Conservation (phyloP, 2,888 invertebrate genomes). For the Hirtodrosophila trivittata region DNA sequence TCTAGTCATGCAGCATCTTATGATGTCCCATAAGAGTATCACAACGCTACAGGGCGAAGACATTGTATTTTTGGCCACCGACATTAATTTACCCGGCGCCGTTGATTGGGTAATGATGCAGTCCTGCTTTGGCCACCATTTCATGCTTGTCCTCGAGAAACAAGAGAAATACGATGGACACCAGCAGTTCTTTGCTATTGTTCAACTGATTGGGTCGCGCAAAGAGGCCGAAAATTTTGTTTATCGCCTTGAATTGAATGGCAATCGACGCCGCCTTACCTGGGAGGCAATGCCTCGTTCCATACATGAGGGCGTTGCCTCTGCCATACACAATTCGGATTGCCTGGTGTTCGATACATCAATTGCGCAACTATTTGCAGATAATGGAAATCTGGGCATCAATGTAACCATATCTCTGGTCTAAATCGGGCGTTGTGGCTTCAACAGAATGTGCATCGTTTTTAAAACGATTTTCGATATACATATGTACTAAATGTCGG, state of each 20-base stretch:
- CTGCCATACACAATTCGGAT: conserved; percentile 98
- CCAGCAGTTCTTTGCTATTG: conserved; percentile 98
- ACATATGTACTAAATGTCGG: conserved; percentile 28
- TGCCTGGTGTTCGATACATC: conserved; percentile 99
- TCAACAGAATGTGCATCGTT: conserved; percentile 48
- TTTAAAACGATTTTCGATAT: conserved; percentile 57
- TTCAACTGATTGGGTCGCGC: conserved; percentile 98
- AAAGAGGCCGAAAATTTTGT: conserved; percentile 99
- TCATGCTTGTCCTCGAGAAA: conserved; percentile 99
- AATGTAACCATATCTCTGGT: conserved; percentile 99
- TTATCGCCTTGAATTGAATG: conserved; percentile 97
- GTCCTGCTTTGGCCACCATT: conserved; percentile 99
- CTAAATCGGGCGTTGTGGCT: conserved; percentile 79
- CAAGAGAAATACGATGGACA: conserved; percentile 99
- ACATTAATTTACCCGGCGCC: conserved; percentile 99
- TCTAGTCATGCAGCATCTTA: conserved; percentile 99
- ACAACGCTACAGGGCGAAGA: conserved; percentile 99
- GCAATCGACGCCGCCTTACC: conserved; percentile 95
- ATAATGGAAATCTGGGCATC: conserved; percentile 99
- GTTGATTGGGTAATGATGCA: conserved; percentile 99
- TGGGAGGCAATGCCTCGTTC: conserved; percentile 99
- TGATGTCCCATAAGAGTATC: conserved; percentile 98
- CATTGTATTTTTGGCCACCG: conserved; percentile 99
- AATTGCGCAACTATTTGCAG: conserved; percentile 98
- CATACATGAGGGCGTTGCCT: conserved; percentile 99